Evolutionary conservation across 1,140 invertebrate species (phyloP).

Genomic region (Nylanderia fulva): DNA sequence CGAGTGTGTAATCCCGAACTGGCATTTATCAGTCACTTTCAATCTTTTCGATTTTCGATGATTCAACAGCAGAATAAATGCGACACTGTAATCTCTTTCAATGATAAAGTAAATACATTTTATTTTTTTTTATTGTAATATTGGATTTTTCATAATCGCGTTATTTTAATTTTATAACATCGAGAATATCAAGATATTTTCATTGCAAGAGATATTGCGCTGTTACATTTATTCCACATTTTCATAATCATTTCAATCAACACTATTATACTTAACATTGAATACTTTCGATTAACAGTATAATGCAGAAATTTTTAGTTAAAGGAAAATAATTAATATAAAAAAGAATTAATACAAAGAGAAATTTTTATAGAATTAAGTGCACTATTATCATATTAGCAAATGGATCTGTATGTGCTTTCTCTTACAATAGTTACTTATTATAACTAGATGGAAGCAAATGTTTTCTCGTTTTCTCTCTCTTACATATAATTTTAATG

Average conservation of each 20-base stretch:
- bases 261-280: not conserved
- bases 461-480: too few species aligned
- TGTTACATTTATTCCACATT: slow-evolving; percentile 23
- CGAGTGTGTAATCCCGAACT: not conserved
- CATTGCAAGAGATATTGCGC: slow-evolving; percentile 1
- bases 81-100: not conserved
- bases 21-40: not conserved
- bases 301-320: not conserved
- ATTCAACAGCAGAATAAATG: not conserved
- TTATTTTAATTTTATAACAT: not conserved
- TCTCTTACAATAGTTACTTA: too few species aligned
- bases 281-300: not conserved
- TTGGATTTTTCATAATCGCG: not conserved
- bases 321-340: not conserved
- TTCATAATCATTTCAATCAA: slow-evolving; percentile 15
- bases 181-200: not conserved
- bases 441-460: too few species aligned
- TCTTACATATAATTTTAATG: too few species aligned
- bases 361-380: too few species aligned
- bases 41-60: not conserved
- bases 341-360: too few species aligned
- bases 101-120: not conserved
- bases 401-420: too few species aligned
- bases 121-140: not conserved
- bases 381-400: too few species aligned